Conservation (phyloP, 2,888 invertebrate genomes). For the Cactoblastis cactorum region DNA sequence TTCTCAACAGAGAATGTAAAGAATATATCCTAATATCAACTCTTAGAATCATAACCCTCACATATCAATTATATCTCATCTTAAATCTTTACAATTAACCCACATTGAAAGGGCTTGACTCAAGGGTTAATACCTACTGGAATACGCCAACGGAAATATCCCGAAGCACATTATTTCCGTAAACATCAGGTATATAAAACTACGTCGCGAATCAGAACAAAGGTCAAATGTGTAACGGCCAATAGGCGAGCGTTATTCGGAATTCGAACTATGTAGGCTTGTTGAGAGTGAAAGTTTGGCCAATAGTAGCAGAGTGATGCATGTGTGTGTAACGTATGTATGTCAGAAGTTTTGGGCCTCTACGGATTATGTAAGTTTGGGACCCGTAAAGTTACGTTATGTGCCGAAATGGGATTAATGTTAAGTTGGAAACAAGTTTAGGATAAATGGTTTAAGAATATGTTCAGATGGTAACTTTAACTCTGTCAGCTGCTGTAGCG, state of each 20-base stretch:
- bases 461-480: too few species aligned
- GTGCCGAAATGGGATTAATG: too few species aligned
- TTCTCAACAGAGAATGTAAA: too few species aligned
- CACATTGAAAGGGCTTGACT: too few species aligned
- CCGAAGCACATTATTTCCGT: conserved; percentile 51
- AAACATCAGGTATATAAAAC: conserved; percentile 49
- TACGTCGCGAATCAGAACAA: conserved; percentile 57
- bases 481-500: too few species aligned
- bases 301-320: conserved; percentile 49
- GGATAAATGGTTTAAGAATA: too few species aligned
- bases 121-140: conserved; percentile 7
- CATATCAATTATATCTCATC: not conserved
- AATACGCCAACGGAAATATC: conserved; percentile 29
- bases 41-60: not conserved
- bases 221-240: conserved; percentile 63
- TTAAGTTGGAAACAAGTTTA: too few species aligned
- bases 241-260: conserved; percentile 49
- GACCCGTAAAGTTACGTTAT: conserved; percentile 3
- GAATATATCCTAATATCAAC: not conserved
- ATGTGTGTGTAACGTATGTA: conserved; percentile 37
- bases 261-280: conserved; percentile 73
- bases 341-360: conserved; percentile 32
- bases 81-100: not conserved
- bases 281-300: conserved; percentile 68
- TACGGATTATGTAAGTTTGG: conserved; percentile 15